phyloP scores from a whole-genome alignment of 53 echinoderm and acorn worm genomes.

The Crossaster papposus region DNA sequence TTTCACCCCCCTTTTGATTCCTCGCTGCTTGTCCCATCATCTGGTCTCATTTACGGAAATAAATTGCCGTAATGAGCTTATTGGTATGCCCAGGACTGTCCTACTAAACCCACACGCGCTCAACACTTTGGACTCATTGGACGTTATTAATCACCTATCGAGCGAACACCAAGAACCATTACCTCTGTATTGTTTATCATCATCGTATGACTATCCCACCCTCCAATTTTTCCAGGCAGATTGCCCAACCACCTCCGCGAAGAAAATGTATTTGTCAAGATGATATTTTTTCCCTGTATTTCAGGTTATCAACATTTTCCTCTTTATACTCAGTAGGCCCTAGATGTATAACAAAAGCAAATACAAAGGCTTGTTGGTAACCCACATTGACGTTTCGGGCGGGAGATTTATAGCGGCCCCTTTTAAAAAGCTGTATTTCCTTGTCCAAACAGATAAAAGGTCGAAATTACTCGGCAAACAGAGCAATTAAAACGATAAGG shows the following conservation, averaged over 20 bases:
- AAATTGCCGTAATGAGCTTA: slow-evolving; percentile 56
- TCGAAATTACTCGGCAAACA: slow-evolving; percentile 49
- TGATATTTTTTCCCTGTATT: background rate
- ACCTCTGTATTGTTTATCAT: slow-evolving; percentile 16
- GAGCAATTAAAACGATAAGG: slow-evolving; percentile 51
- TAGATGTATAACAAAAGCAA: slow-evolving; percentile 23
- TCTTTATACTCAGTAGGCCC: background rate
- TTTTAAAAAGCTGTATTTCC: slow-evolving; percentile 7
- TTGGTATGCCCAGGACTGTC: background rate
- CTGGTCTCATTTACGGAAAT: slow-evolving; percentile 30
- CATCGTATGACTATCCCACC: background rate
- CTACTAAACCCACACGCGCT: slow-evolving; percentile 23
- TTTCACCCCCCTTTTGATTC: background rate
- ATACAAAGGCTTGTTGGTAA: background rate
- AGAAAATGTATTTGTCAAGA: background rate
- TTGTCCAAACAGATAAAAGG: slow-evolving; percentile 28
- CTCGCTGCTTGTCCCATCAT: background rate
- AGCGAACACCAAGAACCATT: background rate
- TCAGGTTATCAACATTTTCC: background rate
- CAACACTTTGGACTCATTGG: slow-evolving; percentile 53
- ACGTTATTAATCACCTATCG: slow-evolving; percentile 25
- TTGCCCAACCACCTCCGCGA: background rate
- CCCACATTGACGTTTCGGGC: background rate
- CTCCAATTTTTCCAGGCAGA: background rate
- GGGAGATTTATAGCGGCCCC: slow-evolving; percentile 39